Base-by-base conservation (phyloP, 2,797 vertebrate genomes). In the Dendrocincla fuliginosa region DNA sequence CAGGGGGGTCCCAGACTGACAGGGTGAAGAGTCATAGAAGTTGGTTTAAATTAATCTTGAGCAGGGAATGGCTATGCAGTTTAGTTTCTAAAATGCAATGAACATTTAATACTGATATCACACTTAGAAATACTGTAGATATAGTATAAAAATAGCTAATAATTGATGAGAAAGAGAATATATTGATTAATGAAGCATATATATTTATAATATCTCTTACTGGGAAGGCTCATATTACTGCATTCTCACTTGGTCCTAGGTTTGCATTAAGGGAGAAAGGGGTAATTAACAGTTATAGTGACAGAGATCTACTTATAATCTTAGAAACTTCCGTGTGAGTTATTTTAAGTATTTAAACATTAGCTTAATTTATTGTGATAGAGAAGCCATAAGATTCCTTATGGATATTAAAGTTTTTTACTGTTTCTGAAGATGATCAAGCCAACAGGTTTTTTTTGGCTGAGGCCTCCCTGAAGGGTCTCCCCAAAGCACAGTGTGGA, bases 401-500 rank as follows among this genome's bases (percentile, higher is more conserved):
- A 9, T 82, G 46, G 30, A 60, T 60, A 78, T 64, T 49, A 39
- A 69, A 46, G 4, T 64, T 3, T 57, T 73, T 82, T 37, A 35
- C 20, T 57, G 10, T 78, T 84, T 61, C 41, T 79, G 37, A 71
- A 44, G 50, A 35, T 53, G 27, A 33, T 84, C 9, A 37, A 60
- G 9, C 42, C 37, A 79, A 32, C 4, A 15, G n/a, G n/a, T 7
- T 76, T 89, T 89, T 82, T 55, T 33, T 76, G 46, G 2, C 33
- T 56, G 28, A 28, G 75, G 9, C 20, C 1, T 2, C 4, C 16
- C 15, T 2, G 4, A 39, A 44, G 24, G 4, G 2, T 64, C 5
- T 64, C 23, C 32, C 15, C n/a, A 53, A 18, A 33, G 6, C 17
- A 11, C 44, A 14, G 4, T 37, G 37, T 44, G 15, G 16, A 57